phyloP scores from a whole-genome alignment of 1,140 invertebrate genomes.

The Eubasilissa regina region DNA sequence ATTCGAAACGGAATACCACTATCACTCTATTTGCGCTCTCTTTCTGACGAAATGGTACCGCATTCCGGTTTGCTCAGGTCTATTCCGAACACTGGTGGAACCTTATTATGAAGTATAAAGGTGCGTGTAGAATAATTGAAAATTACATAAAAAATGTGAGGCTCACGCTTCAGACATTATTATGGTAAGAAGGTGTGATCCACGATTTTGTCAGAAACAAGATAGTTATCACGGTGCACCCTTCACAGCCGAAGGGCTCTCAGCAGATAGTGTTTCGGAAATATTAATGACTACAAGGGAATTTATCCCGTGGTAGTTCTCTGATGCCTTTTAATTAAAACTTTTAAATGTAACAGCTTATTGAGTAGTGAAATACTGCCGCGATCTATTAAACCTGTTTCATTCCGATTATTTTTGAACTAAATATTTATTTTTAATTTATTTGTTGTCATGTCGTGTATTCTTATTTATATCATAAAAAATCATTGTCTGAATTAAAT shows the following conservation, averaged over 20 bases:
- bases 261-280: constrained; percentile 8
- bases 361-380: constrained; percentile 10
- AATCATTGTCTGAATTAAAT: too few relatives aligned
- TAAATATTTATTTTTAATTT: too few relatives aligned
- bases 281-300: constrained; percentile 40
- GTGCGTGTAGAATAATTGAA: neutral
- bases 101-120: too few relatives aligned
- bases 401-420: too few relatives aligned
- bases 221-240: constrained; percentile 55
- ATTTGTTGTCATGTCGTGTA: too few relatives aligned
- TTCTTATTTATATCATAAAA: too few relatives aligned
- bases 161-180: constrained; percentile 27
- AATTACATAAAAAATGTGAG: neutral
- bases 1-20: too few relatives aligned
- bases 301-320: constrained; percentile 10
- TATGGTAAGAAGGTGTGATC: constrained; percentile 47
- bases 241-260: constrained; percentile 39
- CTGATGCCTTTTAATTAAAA: constrained; percentile 15
- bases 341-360: constrained; percentile 1
- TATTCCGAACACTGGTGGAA: too few relatives aligned
- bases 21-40: too few relatives aligned
- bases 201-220: constrained; percentile 51
- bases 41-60: too few relatives aligned
- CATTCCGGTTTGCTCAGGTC: too few relatives aligned
- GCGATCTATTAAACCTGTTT: neutral